Conservation (phyloP, 2,797 vertebrate species). For the Adrianichthys oophorus region DNA sequence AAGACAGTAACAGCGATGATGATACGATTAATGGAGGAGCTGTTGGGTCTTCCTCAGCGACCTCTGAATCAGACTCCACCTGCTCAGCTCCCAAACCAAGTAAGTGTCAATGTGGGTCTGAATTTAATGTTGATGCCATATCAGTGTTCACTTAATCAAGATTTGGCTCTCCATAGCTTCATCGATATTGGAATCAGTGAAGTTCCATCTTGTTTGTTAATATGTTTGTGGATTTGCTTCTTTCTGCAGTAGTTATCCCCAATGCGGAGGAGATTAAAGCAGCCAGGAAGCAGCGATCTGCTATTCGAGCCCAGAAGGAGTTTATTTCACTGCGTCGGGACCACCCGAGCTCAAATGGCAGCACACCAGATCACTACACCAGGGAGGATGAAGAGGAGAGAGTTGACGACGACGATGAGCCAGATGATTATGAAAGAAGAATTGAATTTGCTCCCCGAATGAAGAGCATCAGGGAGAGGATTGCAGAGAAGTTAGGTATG, state of each 20-base stretch:
- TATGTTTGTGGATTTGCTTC: constrained; percentile 2
- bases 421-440: constrained; percentile 80
- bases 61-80: constrained; percentile 50
- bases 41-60: constrained; percentile 49
- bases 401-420: constrained; percentile 73
- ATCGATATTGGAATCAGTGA: too few species aligned
- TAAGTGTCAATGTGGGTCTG: constrained; percentile 29
- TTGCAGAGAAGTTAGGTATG: constrained; percentile 85
- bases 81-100: constrained; percentile 50
- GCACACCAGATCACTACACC: constrained; percentile 62
- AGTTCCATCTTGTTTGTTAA: not conserved
- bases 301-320: constrained; percentile 73
- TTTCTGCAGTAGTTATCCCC: constrained; percentile 77
- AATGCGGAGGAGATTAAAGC: constrained; percentile 72
- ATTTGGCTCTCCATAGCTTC: not conserved
- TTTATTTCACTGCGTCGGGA: constrained; percentile 82
- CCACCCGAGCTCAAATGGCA: constrained; percentile 52
- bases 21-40: constrained; percentile 31
- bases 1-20: constrained; percentile 15
- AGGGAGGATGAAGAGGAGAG: constrained; percentile 76
- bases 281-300: constrained; percentile 78
- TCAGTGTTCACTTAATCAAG: too few species aligned
- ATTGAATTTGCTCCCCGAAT: constrained; percentile 83
- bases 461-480: constrained; percentile 83
- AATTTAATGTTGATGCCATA: not conserved